Evolutionary conservation across 2,113 vertebrate species (phyloP), one percentile per base, ranked within the genome.

Genomic region (Tamias sibiricus): DNA sequence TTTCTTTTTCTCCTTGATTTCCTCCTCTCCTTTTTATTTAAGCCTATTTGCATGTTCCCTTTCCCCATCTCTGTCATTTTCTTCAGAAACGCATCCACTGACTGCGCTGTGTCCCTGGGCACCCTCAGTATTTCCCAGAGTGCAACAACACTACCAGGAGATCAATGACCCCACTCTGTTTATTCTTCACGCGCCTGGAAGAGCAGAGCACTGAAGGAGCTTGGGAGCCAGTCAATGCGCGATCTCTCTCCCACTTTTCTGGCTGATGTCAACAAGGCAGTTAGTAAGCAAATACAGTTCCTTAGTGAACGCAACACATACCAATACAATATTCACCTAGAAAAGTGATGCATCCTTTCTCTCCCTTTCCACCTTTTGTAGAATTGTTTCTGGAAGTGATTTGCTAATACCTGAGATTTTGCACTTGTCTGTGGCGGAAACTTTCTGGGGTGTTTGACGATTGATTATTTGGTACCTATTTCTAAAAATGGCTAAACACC

Each of bases 401-500:
- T 96, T 94, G 93, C 84, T 95, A 85, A 92, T 95, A 91, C 83
- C 83, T 95, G 83, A 82, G 87, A 92, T 90, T 88, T 97, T 95
- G 90, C 92, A 95, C 96, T 97, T 97, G 57, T 75, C 79, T 95
- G 0, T 84, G 57, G 37, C 5, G 28, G 96, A n/a, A 94, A 87
- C 81, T 94, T 94, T 94, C 85, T 77, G 17, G 90, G 94, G 91
- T 97, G 92, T 98, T 97, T 97, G 96, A 49, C 94, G 86, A 98
- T 96, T 66, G 98, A 94, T 97, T 90, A 79, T 28, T 96, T 95
- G 52, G 84, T 97, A 96, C 97, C 95, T 96, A 96, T 62, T 84
- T 71, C 10, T 35, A 97, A 94, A 98, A 97, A 95, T 84, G 74
- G 96, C 40, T 95, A 59, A 93, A 98, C 97, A 96, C 97, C 94